Evolutionary conservation across 1,140 invertebrate genomes (phyloP), one percentile per base, ranked within the genome.

Genomic region (Calephelis virginiensis): DNA sequence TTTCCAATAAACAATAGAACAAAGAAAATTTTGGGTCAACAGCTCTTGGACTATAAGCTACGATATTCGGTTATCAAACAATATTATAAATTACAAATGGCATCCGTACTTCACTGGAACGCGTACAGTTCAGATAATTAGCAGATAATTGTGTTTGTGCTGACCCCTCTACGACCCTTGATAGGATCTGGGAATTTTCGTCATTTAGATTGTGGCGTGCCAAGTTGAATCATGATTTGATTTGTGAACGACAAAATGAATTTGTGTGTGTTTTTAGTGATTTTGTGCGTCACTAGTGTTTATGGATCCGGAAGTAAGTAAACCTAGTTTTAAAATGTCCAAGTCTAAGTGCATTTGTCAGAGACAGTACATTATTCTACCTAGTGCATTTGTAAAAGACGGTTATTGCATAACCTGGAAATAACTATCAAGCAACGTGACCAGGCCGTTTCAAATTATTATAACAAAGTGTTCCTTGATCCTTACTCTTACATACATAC

Each of bases 111-210:
- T 17, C 60, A 69, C 63, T 69, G 61, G 47, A 63, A 49, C 61
- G 63, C 66, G 61, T 63, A 66, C 67, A 59, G 67, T 69, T 64
- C 46, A 59, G 81, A 82, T 85, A 89, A 83, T 80, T 69, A 71
- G 73, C 67, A 50, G 86, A 87, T 89, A 89, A 83, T 79, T 75
- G 69, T 82, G 70, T 86, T 86, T 82, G 85, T 78, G 81, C 76
- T 90, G 78, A 81, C 80, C 87, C 79, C 47, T 62, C 64, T 74
- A 67, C 74, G 85, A 87, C 81, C 85, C 75, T 59, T 61, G 80
- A 81, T 87, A 81, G 74, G 66, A 70, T 72, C 67, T 78, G 72
- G 61, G 78, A 79, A 73, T 83, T 80, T 43, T 83, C 71, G 78
- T 87, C 81, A 88, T 85, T 88, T 77, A 69, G 59, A 64, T 72